Percentiles rank a stretch among this genome's conserved stretches.
These are phyloP conservation scores for Sterrhoptilus dennistouni DNA, from an alignment of 2,113 vertebrate species.

Conservation along the genomic window DNA sequence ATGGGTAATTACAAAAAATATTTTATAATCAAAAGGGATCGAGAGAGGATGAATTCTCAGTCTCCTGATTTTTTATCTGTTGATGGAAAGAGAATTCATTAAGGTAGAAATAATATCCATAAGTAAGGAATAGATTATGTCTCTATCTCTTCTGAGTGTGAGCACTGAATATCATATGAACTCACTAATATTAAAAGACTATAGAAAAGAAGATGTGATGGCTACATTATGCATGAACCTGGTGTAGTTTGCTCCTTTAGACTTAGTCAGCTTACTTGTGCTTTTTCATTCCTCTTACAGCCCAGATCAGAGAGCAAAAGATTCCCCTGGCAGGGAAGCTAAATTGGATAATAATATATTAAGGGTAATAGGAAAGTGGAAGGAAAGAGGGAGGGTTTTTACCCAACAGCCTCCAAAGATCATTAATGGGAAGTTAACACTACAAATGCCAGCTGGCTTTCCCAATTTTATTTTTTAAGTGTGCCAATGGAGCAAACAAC, in stretches of 20 bases:
- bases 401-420: background rate
- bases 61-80: background rate
- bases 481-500: background rate
- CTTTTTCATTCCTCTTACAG: constrained; percentile 21
- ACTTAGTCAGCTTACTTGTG: constrained; percentile 38
- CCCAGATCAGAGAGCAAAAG: constrained; percentile 38
- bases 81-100: constrained; percentile 1
- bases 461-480: background rate
- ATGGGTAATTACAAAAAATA: background rate
- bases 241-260: constrained; percentile 1
- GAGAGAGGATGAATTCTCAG: background rate
- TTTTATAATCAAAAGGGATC: background rate
- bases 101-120: background rate
- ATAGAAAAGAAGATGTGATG: background rate
- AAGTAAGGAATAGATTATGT: background rate
- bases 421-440: background rate
- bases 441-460: background rate
- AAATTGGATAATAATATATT: constrained; percentile 36
- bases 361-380: background rate
- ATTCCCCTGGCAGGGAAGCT: constrained; percentile 14
- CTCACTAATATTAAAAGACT: constrained; percentile 39
- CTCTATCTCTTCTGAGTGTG: constrained; percentile 3
- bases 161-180: background rate
- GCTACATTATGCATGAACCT: constrained; percentile 58
- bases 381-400: background rate